Evolutionary conservation across 2,113 vertebrate genomes (phyloP).

Genomic region (Scopus umbretta): DNA sequence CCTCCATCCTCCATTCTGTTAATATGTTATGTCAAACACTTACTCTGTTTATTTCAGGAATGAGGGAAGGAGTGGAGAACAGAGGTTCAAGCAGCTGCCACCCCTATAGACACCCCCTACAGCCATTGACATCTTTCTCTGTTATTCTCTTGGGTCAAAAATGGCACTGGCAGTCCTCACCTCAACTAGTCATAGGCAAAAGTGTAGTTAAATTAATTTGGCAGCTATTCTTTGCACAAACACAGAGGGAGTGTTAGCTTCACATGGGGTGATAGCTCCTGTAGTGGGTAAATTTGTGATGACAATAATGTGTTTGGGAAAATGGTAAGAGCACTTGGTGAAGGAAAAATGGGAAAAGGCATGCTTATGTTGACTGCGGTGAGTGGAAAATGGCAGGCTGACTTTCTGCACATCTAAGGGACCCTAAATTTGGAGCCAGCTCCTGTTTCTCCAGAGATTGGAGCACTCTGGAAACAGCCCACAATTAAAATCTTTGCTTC

Average conservation of each 20-base stretch:
- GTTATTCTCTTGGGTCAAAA: not conserved
- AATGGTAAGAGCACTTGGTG: not conserved
- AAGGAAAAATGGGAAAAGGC: not conserved
- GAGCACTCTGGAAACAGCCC: not conserved
- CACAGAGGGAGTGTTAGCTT: not conserved
- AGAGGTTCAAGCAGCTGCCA: not conserved
- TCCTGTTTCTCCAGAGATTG: not conserved
- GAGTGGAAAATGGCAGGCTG: not conserved
- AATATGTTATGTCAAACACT: not conserved
- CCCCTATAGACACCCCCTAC: rapidly evolving
- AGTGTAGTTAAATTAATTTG: not conserved
- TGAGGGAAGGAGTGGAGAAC: not conserved
- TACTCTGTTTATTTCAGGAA: not conserved
- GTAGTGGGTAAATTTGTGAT: not conserved
- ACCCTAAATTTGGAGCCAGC: not conserved
- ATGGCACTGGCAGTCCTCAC: not conserved
- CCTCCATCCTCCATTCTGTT: not conserved
- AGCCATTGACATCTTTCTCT: not conserved
- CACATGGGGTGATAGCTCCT: not conserved
- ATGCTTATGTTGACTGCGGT: not conserved
- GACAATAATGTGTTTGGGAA: not conserved
- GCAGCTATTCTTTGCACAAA: not conserved
- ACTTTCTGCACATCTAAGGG: not conserved
- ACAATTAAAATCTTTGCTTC: not conserved
- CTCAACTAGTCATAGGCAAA: not conserved